phyloP scores from a whole-genome alignment of 1,140 invertebrate genomes.

The Anoplolepis gracilipes region DNA sequence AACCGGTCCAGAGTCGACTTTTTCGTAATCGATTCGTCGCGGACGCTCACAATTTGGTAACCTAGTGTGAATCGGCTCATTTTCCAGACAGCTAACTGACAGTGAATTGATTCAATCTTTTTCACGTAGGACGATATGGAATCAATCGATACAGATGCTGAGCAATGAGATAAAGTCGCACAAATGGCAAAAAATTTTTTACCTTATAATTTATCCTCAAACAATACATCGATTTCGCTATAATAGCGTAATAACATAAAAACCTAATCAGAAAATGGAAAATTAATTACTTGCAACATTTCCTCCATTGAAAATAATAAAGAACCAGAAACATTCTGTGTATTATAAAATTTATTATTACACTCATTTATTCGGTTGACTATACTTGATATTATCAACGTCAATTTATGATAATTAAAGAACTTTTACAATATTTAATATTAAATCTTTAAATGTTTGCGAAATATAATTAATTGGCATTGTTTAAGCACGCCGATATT shows the following conservation, averaged over 20 bases:
- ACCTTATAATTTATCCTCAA: neutral
- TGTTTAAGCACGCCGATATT: neutral
- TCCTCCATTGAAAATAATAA: neutral
- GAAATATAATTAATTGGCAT: neutral
- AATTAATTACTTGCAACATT: neutral
- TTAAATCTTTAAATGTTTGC: neutral
- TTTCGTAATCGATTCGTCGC: constrained; percentile 53
- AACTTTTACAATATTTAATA: neutral
- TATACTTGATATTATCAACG: neutral
- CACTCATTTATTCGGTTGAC: neutral
- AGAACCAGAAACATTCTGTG: neutral
- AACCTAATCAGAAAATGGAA: neutral
- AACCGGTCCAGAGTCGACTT: constrained; percentile 40
- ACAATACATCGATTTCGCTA: neutral
- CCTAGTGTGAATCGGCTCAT: constrained; percentile 56
- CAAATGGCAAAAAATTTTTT: constrained; percentile 5
- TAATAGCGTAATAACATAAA: neutral
- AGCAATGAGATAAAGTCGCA: constrained; percentile 12
- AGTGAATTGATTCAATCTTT: constrained; percentile 69
- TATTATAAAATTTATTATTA: constrained; percentile 17
- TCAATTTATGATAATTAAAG: neutral
- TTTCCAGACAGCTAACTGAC: constrained; percentile 54
- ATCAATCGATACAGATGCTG: constrained; percentile 6
- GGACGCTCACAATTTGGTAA: constrained; percentile 40
- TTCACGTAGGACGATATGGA: neutral